Base-by-base conservation (phyloP, 23 tunicate genomes). In the Styela clava region DNA sequence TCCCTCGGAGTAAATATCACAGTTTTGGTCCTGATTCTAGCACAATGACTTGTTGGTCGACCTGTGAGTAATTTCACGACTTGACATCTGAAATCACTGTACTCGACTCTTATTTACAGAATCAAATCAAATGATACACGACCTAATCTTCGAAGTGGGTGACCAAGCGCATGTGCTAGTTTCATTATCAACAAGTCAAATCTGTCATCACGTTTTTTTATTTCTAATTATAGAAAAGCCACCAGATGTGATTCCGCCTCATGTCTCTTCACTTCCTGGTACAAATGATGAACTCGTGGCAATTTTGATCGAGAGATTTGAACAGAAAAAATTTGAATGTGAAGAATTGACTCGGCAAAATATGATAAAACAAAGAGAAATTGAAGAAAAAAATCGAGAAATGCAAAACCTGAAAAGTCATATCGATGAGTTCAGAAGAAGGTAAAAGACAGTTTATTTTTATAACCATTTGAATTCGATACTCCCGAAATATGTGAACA, bases 371-470 rank as follows among this genome's bases (percentile, higher is more conserved):
- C 35, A 76, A 24, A 52, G 64, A 25, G 81, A 76, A 7, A 18
- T 44, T 20, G 81, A 76, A 18, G 81, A 44, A 18, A 76, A 52
- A 27, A 24, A 21, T 18, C 64, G 81, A 29, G 81, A 76, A 12
- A 76, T 76, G 67, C 23, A 52, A 27, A 36, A 44, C 21, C 29
- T 76, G 7, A 36, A 76, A 2, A 16, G 12, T 21, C 35, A 76
- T 19, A 76, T 76, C 19, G 62, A 76, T 33, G 81, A 76, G 18
- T 44, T 76, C 21, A 52, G 24, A 36, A 18, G 62, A 25, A 76
- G 81, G 81, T 76, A 36, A 69, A n/a, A n/a, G n/a, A n/a, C 64
- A 61, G 22, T 61, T 61, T 61, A 61, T 61, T 61, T 61, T 0
- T 21, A 61, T 61, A 21, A 21, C n/a, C 64, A 61, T 23, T 22